Evolutionary conservation across 2,113 vertebrate species (phyloP).

Genomic region (Centrocercus urophasianus): DNA sequence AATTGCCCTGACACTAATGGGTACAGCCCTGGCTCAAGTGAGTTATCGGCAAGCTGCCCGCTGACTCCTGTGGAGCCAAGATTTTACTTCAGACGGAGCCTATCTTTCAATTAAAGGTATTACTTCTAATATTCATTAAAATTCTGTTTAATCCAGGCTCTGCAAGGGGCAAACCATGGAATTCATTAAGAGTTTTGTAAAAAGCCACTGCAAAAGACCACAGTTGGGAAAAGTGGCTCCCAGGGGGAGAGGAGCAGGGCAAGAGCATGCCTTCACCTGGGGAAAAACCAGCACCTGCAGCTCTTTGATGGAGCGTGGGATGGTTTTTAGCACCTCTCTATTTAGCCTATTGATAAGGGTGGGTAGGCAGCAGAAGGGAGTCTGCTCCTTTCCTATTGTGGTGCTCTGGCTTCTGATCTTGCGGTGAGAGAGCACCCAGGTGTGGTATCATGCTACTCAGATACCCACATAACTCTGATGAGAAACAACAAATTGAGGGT

Average conservation of each 20-base stretch:
- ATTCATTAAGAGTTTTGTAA: not conserved
- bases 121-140: slow-evolving; percentile 44
- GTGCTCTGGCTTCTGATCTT: not conserved
- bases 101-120: slow-evolving; percentile 50
- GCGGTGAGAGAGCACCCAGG: not conserved
- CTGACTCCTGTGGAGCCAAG: not conserved
- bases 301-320: not conserved
- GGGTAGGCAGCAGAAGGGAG: not conserved
- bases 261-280: not conserved
- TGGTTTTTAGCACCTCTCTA: not conserved
- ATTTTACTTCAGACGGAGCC: slow-evolving; percentile 1
- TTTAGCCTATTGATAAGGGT: not conserved
- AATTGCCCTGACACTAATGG: not conserved
- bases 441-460: not conserved
- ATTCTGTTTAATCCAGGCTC: slow-evolving; percentile 22
- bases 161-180: slow-evolving; percentile 9
- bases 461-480: not conserved
- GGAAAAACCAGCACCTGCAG: not conserved
- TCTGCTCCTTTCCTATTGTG: accelerated
- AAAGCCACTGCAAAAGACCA: not conserved
- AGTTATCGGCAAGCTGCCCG: slow-evolving; percentile 31
- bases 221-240: not conserved
- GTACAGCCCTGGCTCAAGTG: not conserved
- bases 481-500: not conserved
- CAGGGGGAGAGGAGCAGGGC: not conserved